phyloP scores from a whole-genome alignment of 2,888 invertebrate genomes.

The Artemia sinica region DNA sequence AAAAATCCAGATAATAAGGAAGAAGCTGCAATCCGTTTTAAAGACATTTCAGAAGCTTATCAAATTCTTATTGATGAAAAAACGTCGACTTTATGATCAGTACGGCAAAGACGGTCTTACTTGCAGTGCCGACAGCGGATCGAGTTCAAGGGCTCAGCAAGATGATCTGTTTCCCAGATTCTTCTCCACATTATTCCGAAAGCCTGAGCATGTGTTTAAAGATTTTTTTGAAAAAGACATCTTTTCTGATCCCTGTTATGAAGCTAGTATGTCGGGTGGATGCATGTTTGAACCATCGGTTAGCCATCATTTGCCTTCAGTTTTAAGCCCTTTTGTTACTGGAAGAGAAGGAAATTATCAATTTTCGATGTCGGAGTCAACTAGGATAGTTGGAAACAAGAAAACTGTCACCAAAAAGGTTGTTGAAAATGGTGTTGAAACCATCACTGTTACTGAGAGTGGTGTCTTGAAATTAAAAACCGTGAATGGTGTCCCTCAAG shows the following conservation, averaged over 20 bases:
- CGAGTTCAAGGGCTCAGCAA: slow-evolving; percentile 37
- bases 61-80: slow-evolving; percentile 48
- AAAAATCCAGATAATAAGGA: no score
- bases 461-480: slow-evolving; percentile 89
- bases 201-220: slow-evolving; percentile 94
- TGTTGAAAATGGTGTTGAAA: slow-evolving; percentile 85
- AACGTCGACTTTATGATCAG: slow-evolving; percentile 78
- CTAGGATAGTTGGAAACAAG: slow-evolving; percentile 84
- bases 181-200: no score
- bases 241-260: slow-evolving; percentile 33
- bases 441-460: slow-evolving; percentile 87
- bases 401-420: slow-evolving; percentile 95
- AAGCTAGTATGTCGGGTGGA: no score
- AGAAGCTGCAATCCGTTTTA: no score
- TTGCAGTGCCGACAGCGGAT: slow-evolving; percentile 38
- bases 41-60: no score
- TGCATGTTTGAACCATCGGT: no score
- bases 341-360: no score
- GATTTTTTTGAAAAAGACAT: slow-evolving; percentile 87
- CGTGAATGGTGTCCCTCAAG: slow-evolving; percentile 86
- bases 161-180: slow-evolving; percentile 38
- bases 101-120: slow-evolving; percentile 82
- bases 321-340: no score
- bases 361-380: slow-evolving; percentile 53
- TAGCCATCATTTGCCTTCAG: no score